phyloP scores from a whole-genome alignment of 2,888 invertebrate species.

The Agrochola lota region DNA sequence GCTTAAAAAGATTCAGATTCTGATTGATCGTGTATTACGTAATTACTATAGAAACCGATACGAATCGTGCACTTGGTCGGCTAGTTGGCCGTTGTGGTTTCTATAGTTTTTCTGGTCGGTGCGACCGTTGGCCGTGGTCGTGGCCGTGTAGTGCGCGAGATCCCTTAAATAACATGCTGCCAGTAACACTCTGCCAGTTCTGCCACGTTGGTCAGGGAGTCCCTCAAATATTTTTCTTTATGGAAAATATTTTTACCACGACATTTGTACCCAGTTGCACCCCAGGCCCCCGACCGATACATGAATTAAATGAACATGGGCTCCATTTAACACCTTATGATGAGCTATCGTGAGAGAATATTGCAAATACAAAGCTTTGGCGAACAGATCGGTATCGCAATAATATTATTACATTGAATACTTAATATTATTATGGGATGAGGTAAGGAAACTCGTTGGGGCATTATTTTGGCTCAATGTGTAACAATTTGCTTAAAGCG shows the following conservation, averaged over 20 bases:
- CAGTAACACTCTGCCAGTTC: not conserved
- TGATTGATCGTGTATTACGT: too few species aligned
- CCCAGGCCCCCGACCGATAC: too few species aligned
- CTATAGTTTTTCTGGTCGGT: too few species aligned
- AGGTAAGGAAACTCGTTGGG: not conserved
- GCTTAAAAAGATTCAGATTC: too few species aligned
- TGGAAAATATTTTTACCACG: not conserved
- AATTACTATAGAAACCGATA: too few species aligned
- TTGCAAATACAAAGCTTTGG: not conserved
- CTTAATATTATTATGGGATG: not conserved
- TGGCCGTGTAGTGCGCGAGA: too few species aligned
- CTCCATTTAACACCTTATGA: not conserved
- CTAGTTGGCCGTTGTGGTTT: too few species aligned
- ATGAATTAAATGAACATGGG: not conserved
- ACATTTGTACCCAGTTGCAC: not conserved
- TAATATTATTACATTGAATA: not conserved
- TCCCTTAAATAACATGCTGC: not conserved
- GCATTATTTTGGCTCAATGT: slow-evolving; percentile 12
- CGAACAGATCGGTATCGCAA: not conserved
- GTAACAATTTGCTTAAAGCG: slow-evolving; percentile 14
- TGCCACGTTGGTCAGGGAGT: not conserved
- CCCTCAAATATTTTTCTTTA: not conserved
- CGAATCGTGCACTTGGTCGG: too few species aligned
- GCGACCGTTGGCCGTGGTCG: too few species aligned
- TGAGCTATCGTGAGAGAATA: not conserved